Evolutionary conservation across 2,888 invertebrate species (phyloP).

Genomic region (Nudaria mundana): DNA sequence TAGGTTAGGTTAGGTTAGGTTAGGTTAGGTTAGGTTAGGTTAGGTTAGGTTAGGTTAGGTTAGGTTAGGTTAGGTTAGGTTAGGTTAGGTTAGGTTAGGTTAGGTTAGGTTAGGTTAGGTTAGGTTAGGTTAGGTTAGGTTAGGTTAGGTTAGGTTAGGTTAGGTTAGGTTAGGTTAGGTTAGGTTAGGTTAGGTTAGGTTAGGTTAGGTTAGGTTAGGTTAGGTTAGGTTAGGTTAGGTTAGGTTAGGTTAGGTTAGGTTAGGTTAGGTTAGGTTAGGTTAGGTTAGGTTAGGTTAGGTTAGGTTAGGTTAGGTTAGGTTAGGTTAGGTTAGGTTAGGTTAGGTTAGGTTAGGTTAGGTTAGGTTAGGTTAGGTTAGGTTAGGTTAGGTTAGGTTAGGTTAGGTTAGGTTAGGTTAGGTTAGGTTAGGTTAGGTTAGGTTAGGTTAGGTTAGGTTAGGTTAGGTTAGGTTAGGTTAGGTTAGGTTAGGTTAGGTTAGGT

Average conservation of each 20-base stretch:
- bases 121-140: conserved; percentile 14
- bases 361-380: conserved; percentile 18
- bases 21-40: conserved; percentile 12
- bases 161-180: conserved; percentile 1
- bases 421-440: conserved; percentile 17
- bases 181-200: conserved; percentile 8
- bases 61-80: conserved; percentile 5
- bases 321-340: conserved; percentile 24
- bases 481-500: too few relatives aligned
- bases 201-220: conserved; percentile 15
- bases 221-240: conserved; percentile 16
- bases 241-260: conserved; percentile 22
- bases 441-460: conserved; percentile 21
- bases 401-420: conserved; percentile 23
- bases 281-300: conserved; percentile 23
- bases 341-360: conserved; percentile 23
- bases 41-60: conserved; percentile 5
- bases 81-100: conserved; percentile 15
- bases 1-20: conserved; percentile 11
- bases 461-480: conserved; percentile 22
- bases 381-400: conserved; percentile 26
- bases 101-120: conserved; percentile 17
- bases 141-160: conserved; percentile 12
- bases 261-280: conserved; percentile 26
- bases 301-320: conserved; percentile 23